Evolutionary conservation across 2,797 vertebrate species (phyloP).

Genomic region (Anas capensis): DNA sequence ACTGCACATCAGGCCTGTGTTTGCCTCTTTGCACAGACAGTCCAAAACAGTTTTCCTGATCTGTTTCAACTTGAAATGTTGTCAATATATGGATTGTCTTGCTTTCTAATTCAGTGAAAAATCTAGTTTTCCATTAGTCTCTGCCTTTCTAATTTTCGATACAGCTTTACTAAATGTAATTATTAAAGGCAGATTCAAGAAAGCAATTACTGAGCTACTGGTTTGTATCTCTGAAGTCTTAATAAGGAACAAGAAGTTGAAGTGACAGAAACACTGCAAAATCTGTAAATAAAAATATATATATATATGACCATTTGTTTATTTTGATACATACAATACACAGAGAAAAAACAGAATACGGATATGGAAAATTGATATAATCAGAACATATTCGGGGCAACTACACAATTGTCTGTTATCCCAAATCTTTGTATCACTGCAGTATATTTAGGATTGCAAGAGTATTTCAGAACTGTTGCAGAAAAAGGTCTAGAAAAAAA

Average conservation of each 20-base stretch:
- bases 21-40: slow-evolving; percentile 88
- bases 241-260: slow-evolving; percentile 86
- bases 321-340: not conserved
- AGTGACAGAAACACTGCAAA: slow-evolving; percentile 70
- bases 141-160: slow-evolving; percentile 89
- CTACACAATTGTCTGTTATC: not conserved
- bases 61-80: slow-evolving; percentile 94
- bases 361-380: not conserved
- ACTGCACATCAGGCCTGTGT: slow-evolving; percentile 87
- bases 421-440: not conserved
- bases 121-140: slow-evolving; percentile 99
- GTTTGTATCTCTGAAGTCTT: slow-evolving; percentile 97
- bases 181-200: slow-evolving; percentile 99
- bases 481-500: not conserved
- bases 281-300: slow-evolving; percentile 41
- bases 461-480: not conserved
- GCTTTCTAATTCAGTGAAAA: slow-evolving; percentile 98
- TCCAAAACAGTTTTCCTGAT: slow-evolving; percentile 98
- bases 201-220: slow-evolving; percentile 95
- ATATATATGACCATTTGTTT: not conserved
- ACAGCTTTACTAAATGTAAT: slow-evolving; percentile 94
- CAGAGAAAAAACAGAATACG: not conserved
- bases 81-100: slow-evolving; percentile 98
- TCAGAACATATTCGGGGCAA: not conserved
- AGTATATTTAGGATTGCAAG: not conserved